Base-by-base conservation (phyloP, 2,888 invertebrate genomes). In the Eristalis intricaria region DNA sequence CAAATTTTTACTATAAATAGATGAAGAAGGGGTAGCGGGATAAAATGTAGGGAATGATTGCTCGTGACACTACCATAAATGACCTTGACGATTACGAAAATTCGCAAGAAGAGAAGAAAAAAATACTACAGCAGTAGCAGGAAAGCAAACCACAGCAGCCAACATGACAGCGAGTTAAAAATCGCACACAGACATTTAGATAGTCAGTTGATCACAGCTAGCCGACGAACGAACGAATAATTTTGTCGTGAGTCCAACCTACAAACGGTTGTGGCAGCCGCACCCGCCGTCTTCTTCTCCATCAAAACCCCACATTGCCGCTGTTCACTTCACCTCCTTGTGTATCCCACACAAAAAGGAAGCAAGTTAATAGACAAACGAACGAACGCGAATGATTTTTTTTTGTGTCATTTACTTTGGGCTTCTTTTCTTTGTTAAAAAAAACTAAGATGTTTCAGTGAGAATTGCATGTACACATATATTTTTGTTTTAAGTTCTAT, bases 61-160 rank as follows among this genome's bases (percentile, higher is more conserved):
- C 85, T 85, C 85, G 77, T 85, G 76, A 81, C 85, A 78, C 78
- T 83, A 79, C 83, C 83, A 83, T 86, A 83, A 83, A 86, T 86
- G 86, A 86, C 86, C 86, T 86, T 86, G 86, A 70, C 70, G 82
- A 66, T 74, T 83, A 83, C 77, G 83, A 83, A 86, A 86, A 83
- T 70, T 79, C 58, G 70, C 86, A 71, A 50, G 61, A 80, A 56
- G 64, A 86, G 76, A 61, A 65, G 61, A 40, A 65, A 43, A n/a
- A 66, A 75, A 75, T 19, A 74, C 68, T 38, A 66, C 35, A 70
- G 43, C 60, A 13, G 32, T 43, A 74, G 19, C 23, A 60, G 38
- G 50, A 38, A 64, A 56, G 13, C 43, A 77, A 56, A 73, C 43
- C 78, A 79, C 38, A 71, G 15, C 56, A 68, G n/a, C 23, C 35